A percentile compares a stretch with the other conserved stretches of the same genome.
Evolutionary conservation across 92 coral and sea anemone species (phyloP).

Genomic region (Epizoanthus rinbou): DNA sequence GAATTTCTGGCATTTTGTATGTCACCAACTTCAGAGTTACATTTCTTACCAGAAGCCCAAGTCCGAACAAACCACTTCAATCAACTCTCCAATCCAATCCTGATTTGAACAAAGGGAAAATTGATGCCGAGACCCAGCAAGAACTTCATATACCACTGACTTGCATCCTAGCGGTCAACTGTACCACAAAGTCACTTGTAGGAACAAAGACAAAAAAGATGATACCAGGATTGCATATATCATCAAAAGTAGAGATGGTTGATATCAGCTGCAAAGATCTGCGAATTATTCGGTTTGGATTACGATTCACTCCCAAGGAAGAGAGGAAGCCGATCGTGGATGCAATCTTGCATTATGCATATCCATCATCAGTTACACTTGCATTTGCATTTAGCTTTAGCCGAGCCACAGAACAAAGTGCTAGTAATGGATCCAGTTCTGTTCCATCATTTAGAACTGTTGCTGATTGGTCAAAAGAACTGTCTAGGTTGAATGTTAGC

Average conservation of each 20-base stretch:
- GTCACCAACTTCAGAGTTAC: constrained; percentile 96
- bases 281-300: constrained; percentile 87
- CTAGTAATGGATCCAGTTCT: constrained; percentile 32
- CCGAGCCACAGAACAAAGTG: constrained; percentile 23
- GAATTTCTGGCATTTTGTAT: constrained; percentile 90
- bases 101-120: constrained; percentile 75
- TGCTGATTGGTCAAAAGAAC: constrained; percentile 84
- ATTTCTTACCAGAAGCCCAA: constrained; percentile 73
- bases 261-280: constrained; percentile 95
- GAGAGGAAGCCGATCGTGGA: constrained; percentile 75
- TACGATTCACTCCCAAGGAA: constrained; percentile 84
- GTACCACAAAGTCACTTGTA: constrained; percentile 65
- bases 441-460: constrained; percentile 81
- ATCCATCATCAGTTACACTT: constrained; percentile 78
- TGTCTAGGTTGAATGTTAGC: constrained; percentile 75
- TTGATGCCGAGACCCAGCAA: constrained; percentile 80
- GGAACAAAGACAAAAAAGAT: constrained; percentile 79
- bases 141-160: constrained; percentile 95
- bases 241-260: constrained; percentile 78
- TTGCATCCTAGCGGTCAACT: constrained; percentile 79
- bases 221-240: constrained; percentile 66
- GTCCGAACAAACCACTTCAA: constrained; percentile 62
- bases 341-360: constrained; percentile 81
- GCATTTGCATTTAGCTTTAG: constrained; percentile 90
- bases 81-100: constrained; percentile 95